Base-by-base conservation (phyloP, 2,797 vertebrate species). In the Poeciliopsis infans region DNA sequence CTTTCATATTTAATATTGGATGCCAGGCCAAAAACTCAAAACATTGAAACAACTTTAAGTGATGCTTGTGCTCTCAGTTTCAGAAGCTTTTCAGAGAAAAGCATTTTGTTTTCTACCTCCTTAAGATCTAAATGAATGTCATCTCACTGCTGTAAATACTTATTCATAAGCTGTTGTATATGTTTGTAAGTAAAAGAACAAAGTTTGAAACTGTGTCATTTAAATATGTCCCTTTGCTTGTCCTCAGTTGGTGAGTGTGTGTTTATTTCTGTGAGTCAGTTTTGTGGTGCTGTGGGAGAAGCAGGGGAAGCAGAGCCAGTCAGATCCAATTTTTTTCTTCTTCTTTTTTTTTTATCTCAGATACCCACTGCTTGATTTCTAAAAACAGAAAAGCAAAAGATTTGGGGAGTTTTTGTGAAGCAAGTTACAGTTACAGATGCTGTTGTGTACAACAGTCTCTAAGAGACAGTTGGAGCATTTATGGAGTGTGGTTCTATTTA, bases 81-180 rank as follows among this genome's bases (percentile, higher is more conserved):
- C 8, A 66, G 5, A 49, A 47, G 33, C 39, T 57, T 75, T 36
- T 53, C 71, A 4, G 71, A 69, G 45, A 83, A 51, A 71, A 77
- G 39, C 8, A 0, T 16, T 46, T 7, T 39, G 18, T 41, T 82
- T 83, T 88, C 89, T 92, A 92, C 91, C 93, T 93, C 91, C 39
- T 20, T 49, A 66, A 72, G 75, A 83, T 73, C 85, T 78, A 70
- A 31, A 71, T 82, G 73, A 88, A 88, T 84, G 81, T 91, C 75
- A 87, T 87, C 75, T 86, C 85, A 78, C 64, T 25, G 79, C 74
- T 88, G 84, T 85, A 84, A 72, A 90, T 84, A 83, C 89, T 78
- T 82, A 78, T 87, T 81, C 25, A 7, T 76, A 23, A 59, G 6
- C 12, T 61, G 74, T 78, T 86, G 36, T 75, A 68, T 61, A 51